phyloP scores from a whole-genome alignment of 2,797 vertebrate species.

The Aythya fuligula region DNA sequence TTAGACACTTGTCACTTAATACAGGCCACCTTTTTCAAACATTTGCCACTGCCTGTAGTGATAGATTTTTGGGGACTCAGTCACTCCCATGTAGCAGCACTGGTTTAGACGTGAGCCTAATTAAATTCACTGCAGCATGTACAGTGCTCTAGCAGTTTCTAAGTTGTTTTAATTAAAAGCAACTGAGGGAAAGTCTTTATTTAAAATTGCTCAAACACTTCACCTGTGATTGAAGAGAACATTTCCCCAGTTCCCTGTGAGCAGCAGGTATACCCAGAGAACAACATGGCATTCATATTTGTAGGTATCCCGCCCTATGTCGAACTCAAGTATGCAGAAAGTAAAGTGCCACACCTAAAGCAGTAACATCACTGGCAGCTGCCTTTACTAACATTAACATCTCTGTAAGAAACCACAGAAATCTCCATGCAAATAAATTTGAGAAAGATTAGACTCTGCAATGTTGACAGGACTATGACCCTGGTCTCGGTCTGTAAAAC shows the following conservation, averaged over 20 bases:
- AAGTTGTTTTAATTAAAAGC: constrained; percentile 17
- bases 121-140: neutral
- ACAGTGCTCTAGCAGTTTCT: neutral
- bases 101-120: neutral
- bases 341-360: neutral
- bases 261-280: too few relatives aligned
- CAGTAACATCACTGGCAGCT: neutral
- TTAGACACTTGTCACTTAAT: fast-evolving
- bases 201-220: neutral
- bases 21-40: neutral
- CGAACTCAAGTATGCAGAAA: neutral
- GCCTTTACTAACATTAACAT: neutral
- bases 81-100: neutral
- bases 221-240: neutral
- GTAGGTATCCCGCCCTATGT: neutral
- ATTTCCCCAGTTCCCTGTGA: neutral
- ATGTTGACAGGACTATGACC: neutral
- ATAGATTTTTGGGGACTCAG: neutral
- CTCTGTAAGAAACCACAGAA: neutral
- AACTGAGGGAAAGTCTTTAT: neutral
- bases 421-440: neutral
- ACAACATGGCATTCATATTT: neutral
- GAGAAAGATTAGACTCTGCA: neutral
- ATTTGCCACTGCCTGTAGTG: neutral
- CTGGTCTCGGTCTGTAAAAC: neutral